phyloP scores from a whole-genome alignment of 2,113 vertebrate genomes.

The Mirza zaza region DNA sequence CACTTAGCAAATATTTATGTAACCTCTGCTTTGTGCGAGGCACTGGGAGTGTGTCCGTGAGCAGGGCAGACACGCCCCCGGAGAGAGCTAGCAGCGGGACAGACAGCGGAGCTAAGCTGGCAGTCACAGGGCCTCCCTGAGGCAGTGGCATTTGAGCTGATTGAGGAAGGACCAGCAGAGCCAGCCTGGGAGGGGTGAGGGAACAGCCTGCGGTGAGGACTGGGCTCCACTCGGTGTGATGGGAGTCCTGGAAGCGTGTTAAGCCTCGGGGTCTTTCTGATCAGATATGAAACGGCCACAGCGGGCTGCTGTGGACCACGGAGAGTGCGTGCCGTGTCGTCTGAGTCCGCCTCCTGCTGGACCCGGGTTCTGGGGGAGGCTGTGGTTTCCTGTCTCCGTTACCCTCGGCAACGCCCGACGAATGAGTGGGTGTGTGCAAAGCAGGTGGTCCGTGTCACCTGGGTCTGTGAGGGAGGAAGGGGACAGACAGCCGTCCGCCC shows the following conservation, averaged over 20 bases:
- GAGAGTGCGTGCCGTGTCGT: background rate
- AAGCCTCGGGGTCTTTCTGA: background rate
- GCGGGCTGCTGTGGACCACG: background rate
- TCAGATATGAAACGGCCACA: accelerated
- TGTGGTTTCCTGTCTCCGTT: background rate
- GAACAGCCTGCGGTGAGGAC: background rate
- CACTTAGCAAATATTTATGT: background rate
- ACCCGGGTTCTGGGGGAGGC: background rate
- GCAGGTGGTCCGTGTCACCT: accelerated
- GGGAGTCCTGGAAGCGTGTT: background rate
- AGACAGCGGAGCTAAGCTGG: accelerated
- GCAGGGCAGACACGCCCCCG: background rate
- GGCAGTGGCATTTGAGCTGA: too few species aligned
- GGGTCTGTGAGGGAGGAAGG: background rate
- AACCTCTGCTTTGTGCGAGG: background rate
- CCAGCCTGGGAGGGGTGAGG: background rate
- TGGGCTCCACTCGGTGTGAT: background rate
- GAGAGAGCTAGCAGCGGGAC: background rate
- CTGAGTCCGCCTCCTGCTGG: background rate
- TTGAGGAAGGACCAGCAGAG: background rate
- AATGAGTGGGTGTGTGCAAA: accelerated
- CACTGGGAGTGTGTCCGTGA: background rate
- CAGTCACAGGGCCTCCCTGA: background rate
- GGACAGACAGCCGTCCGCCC: background rate
- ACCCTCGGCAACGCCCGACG: background rate